These are phyloP conservation scores for Thunnus albacares DNA, from an alignment of 2,797 vertebrate genomes.

Conservation along the genomic window DNA sequence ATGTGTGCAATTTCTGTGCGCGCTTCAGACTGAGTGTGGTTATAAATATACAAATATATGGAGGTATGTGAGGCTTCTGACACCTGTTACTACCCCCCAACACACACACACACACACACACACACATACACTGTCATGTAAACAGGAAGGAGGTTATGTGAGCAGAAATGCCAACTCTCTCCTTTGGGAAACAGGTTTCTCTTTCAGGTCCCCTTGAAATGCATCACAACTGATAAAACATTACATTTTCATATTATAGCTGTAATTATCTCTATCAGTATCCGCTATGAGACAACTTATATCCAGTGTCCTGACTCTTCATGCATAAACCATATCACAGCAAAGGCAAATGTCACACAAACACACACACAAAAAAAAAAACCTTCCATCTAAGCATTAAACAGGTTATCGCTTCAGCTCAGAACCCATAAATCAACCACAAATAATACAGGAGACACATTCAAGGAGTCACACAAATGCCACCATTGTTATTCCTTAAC, in stretches of 20 bases:
- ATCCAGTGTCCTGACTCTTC: slow-evolving; percentile 2
- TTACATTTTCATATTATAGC: too few relatives aligned
- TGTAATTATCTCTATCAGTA: too few relatives aligned
- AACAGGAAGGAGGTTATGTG: slow-evolving; percentile 68
- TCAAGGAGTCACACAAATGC: slow-evolving; percentile 43
- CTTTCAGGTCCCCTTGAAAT: slow-evolving; percentile 5
- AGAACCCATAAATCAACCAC: slow-evolving; percentile 73
- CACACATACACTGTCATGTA: slow-evolving; percentile 34
- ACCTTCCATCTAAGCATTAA: slow-evolving; percentile 46
- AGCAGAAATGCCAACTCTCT: slow-evolving; percentile 48
- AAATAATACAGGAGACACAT: slow-evolving; percentile 43
- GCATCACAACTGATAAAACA: slow-evolving; percentile 2
- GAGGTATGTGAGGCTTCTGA: slow-evolving; percentile 30
- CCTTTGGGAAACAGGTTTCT: slow-evolving; percentile 64
- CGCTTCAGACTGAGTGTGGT: not conserved
- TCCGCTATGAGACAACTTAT: too few relatives aligned
- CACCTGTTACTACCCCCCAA: slow-evolving; percentile 76
- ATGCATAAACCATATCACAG: slow-evolving; percentile 66
- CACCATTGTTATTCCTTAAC: slow-evolving; percentile 60
- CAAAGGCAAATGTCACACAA: slow-evolving; percentile 69
- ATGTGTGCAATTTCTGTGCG: too few relatives aligned
- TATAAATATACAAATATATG: not conserved
- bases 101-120: not conserved
- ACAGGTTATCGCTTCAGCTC: slow-evolving; percentile 65
- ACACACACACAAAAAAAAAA: slow-evolving; percentile 27